Evolutionary conservation across 1,140 invertebrate genomes (phyloP).

Genomic region (Dinoponera quadriceps): DNA sequence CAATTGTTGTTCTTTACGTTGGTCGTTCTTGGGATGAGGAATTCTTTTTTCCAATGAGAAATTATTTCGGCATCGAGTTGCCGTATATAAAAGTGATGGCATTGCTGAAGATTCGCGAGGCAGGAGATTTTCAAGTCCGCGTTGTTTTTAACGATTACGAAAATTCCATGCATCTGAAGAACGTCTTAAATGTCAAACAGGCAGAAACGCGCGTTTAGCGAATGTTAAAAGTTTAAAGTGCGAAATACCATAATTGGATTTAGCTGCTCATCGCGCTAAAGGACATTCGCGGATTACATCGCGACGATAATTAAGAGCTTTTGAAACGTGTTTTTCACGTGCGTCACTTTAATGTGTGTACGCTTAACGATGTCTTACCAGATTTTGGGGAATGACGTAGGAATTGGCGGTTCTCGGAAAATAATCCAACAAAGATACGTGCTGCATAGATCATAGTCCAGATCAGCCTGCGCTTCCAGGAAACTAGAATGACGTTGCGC

Average conservation of each 20-base stretch:
- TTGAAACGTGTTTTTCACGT: not conserved
- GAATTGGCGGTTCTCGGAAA: not conserved
- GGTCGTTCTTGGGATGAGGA: not conserved
- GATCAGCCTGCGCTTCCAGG: constrained; percentile 35
- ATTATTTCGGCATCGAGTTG: too few relatives aligned
- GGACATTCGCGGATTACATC: not conserved
- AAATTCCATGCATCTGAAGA: not conserved
- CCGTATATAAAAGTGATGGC: too few relatives aligned
- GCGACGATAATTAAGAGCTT: constrained; percentile 21
- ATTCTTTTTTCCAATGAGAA: not conserved
- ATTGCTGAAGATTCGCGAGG: not conserved
- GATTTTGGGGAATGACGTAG: constrained; percentile 45
- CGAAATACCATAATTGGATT: constrained; percentile 42
- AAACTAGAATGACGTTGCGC: constrained; percentile 37
- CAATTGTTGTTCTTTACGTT: not conserved
- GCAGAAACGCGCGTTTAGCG: constrained; percentile 2
- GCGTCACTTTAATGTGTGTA: not conserved
- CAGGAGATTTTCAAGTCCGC: not conserved
- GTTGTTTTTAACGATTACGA: constrained; percentile 9
- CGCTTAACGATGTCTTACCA: not conserved
- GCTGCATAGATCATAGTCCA: not conserved
- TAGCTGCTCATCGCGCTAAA: not conserved
- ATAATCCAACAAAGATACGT: not conserved
- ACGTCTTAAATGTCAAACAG: constrained; percentile 35
- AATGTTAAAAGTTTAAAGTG: constrained; percentile 27